These are phyloP conservation scores for Echinops telfairi DNA, from an alignment of 2,113 vertebrate species.

Conservation along the genomic window DNA sequence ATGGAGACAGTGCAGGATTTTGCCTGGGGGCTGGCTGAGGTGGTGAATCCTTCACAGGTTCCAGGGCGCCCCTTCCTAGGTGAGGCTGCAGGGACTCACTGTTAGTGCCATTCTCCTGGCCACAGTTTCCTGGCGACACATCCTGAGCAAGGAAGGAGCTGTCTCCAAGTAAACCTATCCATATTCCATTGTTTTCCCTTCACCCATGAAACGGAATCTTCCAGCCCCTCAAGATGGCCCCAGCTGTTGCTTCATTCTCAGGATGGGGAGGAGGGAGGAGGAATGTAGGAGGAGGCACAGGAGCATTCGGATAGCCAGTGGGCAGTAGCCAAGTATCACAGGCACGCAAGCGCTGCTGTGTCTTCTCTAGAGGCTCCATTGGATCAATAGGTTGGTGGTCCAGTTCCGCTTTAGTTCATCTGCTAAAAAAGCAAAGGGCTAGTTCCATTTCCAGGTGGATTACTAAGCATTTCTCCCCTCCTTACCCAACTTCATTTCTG, in stretches of 20 bases:
- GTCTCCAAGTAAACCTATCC: background rate
- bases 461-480: background rate
- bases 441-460: conserved; percentile 49
- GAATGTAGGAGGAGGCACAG: background rate
- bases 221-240: background rate
- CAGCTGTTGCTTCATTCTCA: background rate
- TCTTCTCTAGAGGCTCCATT: conserved; percentile 37
- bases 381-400: background rate
- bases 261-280: background rate
- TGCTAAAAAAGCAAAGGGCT: conserved; percentile 44
- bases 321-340: conserved; percentile 15
- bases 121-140: conserved; percentile 5
- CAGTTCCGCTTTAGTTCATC: conserved; percentile 29
- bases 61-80: background rate
- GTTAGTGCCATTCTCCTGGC: background rate
- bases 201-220: conserved; percentile 43
- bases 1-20: background rate
- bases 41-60: background rate
- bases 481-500: background rate
- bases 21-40: background rate
- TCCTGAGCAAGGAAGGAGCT: background rate
- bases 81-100: background rate
- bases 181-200: conserved; percentile 13
- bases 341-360: background rate
- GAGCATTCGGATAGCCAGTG: background rate